phyloP scores from a whole-genome alignment of 2,797 vertebrate species.

The Scolopax rusticola region DNA sequence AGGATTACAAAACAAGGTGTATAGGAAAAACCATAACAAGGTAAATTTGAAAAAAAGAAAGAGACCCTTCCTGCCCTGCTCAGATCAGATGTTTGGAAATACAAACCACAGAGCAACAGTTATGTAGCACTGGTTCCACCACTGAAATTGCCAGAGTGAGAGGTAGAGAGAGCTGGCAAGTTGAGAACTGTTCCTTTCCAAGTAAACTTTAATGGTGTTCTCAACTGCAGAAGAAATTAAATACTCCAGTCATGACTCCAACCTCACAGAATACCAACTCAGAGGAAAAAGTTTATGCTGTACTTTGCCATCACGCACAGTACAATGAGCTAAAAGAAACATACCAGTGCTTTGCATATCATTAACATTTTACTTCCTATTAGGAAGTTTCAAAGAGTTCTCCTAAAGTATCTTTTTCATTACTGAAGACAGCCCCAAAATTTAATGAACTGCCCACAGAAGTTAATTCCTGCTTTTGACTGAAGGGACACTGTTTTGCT shows the following conservation, averaged over 20 bases:
- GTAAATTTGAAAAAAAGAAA: background rate
- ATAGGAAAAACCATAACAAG: background rate
- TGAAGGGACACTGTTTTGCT: background rate
- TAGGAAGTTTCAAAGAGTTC: background rate
- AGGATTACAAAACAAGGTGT: background rate
- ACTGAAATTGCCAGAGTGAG: slow-evolving; percentile 12
- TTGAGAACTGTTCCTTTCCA: background rate
- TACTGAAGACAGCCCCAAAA: background rate
- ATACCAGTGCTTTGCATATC: background rate
- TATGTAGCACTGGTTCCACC: background rate
- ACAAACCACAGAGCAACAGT: background rate
- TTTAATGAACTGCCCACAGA: background rate
- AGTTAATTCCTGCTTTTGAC: background rate
- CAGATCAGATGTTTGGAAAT: background rate
- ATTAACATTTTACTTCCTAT: background rate
- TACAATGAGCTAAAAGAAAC: background rate
- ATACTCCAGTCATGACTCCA: background rate
- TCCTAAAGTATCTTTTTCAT: background rate
- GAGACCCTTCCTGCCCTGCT: background rate
- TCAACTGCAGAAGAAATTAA: slow-evolving; percentile 16
- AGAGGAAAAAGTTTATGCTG: background rate
- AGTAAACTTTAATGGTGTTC: background rate
- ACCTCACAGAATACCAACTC: background rate
- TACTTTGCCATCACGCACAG: fast-evolving
- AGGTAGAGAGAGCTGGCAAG: background rate